Evolutionary conservation across 1,140 invertebrate genomes (phyloP), one percentile per base, ranked within the genome.

Genomic region (Drosophila pallidifrons): DNA sequence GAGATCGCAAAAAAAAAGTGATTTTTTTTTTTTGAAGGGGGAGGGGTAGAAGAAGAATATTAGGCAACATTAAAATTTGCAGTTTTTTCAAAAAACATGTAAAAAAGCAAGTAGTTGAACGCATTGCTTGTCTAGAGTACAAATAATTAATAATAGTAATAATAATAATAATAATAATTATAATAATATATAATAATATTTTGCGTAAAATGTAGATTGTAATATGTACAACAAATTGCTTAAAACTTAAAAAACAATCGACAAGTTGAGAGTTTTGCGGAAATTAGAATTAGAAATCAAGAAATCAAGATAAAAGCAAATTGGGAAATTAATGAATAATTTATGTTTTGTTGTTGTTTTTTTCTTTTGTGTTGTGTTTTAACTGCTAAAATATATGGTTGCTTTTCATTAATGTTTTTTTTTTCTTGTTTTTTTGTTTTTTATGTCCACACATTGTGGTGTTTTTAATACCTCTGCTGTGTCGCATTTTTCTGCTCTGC

Each of bases 1-100:
- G 81, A 83, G 81, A 83, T 83, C 81, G 81, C 77, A 83, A 81
- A 83, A 86, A 75, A 83, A 86, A 77, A 63, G 79, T 60, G 45
- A 52, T 41, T 67, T 73, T 55, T n/a, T n/a, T n/a, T 46, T 54
- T 71, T 13, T 13, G n/a, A 20, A 4, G 52, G 35, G 35, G 16
- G 25, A 32, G 11, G 38, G 38, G 10, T 10, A n/a, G 38, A 28
- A 51, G 7, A 51, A 51, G 16, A 65, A 59, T 66, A 25, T 25
- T 43, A 78, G 67, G 69, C 67, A 72, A 82, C 69, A 82, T 71
- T 78, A 57, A 75, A 89, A 3, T 87, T 70, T 85, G 85, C 72
- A 89, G 85, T 89, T 89, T 89, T 89, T 89, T 81, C 80, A 87
- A 87, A 87, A 87, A 88, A 89, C 85, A 89, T 82, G 66, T 67